Evolutionary conservation across 2,888 invertebrate genomes (phyloP), one percentile per base, ranked within the genome.

Genomic region (Pseudococcus jackbeardsleyi): DNA sequence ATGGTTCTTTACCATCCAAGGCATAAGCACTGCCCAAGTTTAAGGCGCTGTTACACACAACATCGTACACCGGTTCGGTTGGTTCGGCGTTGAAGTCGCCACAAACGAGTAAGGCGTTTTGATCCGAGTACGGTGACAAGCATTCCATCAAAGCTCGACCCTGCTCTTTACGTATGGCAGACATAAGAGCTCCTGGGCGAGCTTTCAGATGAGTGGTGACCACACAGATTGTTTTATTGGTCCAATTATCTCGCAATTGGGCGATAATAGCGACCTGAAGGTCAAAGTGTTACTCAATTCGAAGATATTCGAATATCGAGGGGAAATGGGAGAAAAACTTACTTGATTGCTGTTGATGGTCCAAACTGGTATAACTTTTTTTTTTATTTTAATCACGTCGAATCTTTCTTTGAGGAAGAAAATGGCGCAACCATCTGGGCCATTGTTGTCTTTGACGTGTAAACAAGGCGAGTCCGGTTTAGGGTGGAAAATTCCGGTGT

Each of bases 21-120:
- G 77, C 88, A 88, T 90, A 91, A n/a, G 91, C 90, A 79, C 90
- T 90, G 54, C 89, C 89, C n/a, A 91, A 89, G 7, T 89, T 90
- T 89, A 91, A 89, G 33, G 91, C 89, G 89, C 90, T 89, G 89
- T 92, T 92, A 89, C 91, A 91, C 12, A 93, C 91, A 79, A 95
- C 92, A 39, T 92, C 91, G 91, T 95, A 95, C 3, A 95, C 93
- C 0, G 95, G 94, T 91, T 96, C 96, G 6, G 91, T 92, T 0
- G 95, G 95, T 91, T 95, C 95, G 0, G 95, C 96, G 91, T 96
- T 96, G 91, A 96, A 95, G 91, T 96, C 96, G 0, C 96, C 96
- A 90, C 94, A 94, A 4, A 96, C 90, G 77, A 96, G 91, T 5
- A 95, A 91, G 0, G 96, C 95, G 88, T 93, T 92, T 0, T 91